Evolutionary conservation across 2,888 invertebrate genomes (phyloP).

Genomic region (Erebia ligea): DNA sequence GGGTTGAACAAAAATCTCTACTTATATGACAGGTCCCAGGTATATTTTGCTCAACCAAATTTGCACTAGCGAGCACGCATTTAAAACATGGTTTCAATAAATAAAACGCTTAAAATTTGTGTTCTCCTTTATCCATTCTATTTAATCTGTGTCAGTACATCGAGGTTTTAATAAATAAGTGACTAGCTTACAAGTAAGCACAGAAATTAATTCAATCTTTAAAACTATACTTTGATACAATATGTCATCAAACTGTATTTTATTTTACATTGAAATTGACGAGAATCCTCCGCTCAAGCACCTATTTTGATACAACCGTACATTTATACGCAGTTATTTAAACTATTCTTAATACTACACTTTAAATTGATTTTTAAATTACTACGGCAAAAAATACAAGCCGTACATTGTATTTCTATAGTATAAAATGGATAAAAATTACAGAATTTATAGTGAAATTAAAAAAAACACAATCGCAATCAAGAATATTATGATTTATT

Average conservation of each 20-base stretch:
- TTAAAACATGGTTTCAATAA: not conserved
- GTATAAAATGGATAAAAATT: conserved; percentile 2
- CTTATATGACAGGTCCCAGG: too few species aligned
- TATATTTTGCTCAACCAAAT: not conserved
- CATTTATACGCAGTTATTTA: conserved; percentile 50
- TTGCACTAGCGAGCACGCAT: not conserved
- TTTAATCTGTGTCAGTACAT: conserved; percentile 78
- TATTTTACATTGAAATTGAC: conserved; percentile 74
- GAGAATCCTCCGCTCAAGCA: conserved; percentile 76
- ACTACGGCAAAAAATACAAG: conserved; percentile 39
- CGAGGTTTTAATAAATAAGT: conserved; percentile 67
- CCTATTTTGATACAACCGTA: conserved; percentile 80
- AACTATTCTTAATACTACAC: conserved; percentile 29
- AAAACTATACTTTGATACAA: conserved; percentile 56
- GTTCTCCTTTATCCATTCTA: conserved; percentile 64
- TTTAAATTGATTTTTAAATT: conserved; percentile 20
- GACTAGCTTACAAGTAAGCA: conserved; percentile 74
- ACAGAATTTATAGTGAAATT: not conserved
- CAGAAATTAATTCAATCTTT: conserved; percentile 57
- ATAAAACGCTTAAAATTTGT: conserved; percentile 44
- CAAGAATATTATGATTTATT: too few species aligned
- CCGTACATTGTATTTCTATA: conserved; percentile 26
- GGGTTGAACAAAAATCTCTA: too few species aligned
- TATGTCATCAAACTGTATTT: conserved; percentile 58
- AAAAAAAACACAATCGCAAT: too few species aligned